Base-by-base conservation (phyloP, 2,888 invertebrate genomes). In the Elysia crispata region DNA sequence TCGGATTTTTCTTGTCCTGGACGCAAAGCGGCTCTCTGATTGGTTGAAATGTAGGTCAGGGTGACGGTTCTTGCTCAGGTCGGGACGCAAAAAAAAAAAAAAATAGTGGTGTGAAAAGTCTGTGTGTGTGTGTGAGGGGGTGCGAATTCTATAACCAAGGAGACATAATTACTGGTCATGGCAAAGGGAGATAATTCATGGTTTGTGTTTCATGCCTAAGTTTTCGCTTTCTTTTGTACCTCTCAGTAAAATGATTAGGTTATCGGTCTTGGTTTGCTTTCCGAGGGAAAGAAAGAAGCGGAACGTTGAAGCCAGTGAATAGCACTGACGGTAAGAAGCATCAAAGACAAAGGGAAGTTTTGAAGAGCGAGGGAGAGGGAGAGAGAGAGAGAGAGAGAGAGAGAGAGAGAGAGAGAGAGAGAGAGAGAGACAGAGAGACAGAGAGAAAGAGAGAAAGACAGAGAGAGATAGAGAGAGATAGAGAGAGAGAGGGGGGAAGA, bases 221-320 rank as follows among this genome's bases (percentile, higher is more conserved):
- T n/a, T 69, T 13, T 69, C n/a, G n/a, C n/a, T 69, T 31, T 69
- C 33, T 69, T 49, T 28, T 67, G 67, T 67, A 31, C 41, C 30
- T 67, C 33, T 67, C 33, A n/a, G 67, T 67, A 41, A 41, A 41
- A 6, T 41, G 41, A 41, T 41, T 41, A 41, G 5, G 11, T 41
- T 41, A 41, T 41, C 41, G 11, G 11, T 41, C 41, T 41, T 41
- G 41, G n/a, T 11, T 41, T 41, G 41, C n/a, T 41, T 41, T 11
- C 41, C 11, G 3, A 6, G 23, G 60, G 23, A 23, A 66, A 6
- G 5, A 3, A 66, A 28, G 33, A 23, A 62, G 75, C 57, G 60
- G 62, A 25, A 75, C n/a, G 62, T 60, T 62, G 30, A 60, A 60
- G 60, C 0, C 30, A 33, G n/a, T 15, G 33, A 20, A 30, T 30